Evolutionary conservation across 2,888 invertebrate species (phyloP), one percentile per base, ranked within the genome.

Genomic region (Portevinia maculata): DNA sequence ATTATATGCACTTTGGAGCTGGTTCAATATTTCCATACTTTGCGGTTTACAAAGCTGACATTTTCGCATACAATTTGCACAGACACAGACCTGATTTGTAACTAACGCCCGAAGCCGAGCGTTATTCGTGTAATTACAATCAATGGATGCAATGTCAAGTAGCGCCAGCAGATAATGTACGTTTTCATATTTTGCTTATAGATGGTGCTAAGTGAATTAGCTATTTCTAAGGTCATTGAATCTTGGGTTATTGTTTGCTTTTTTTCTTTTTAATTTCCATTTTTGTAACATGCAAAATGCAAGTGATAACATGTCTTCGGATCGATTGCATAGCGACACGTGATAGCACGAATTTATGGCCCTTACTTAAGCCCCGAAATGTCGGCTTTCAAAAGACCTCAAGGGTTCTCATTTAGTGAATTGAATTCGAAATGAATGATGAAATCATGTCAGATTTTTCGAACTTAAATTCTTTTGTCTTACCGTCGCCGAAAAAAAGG

Each of bases 71-170:
- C 15, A 60, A 60, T 60, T 60, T 30, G 34, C 34, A 44, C 13
- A 15, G 1, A 53, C 11, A 57, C 24, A 50, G 1, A 24, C 21
- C 19, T 21, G 0, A 32, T 11, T 19, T n/a, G 21, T 41, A 44
- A 15, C 57, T 19, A 60, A 32, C 32, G 32, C 17, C 3, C 15
- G 30, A 9, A 44, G n/a, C 4, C 9, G 32, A 21, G 17, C 28
- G 15, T 30, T 34, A 34, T 48, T 19, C 9, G n/a, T 46, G 15
- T 41, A 24, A 59, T 9, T 46, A 21, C 4, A 55, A n/a, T 34
- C 32, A 34, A 3, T 34, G n/a, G 55, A 37, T 37, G 37, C 55
- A 55, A 21, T 60, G 46, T 34, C 62, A 62, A 46, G 62, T 60
- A 46, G 60, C 60, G 60, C 60, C 46, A 60, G 11, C 19, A 3